These are phyloP conservation scores for Chelonus formosanus DNA, from an alignment of 2,888 invertebrate genomes.

Conservation along the genomic window DNA sequence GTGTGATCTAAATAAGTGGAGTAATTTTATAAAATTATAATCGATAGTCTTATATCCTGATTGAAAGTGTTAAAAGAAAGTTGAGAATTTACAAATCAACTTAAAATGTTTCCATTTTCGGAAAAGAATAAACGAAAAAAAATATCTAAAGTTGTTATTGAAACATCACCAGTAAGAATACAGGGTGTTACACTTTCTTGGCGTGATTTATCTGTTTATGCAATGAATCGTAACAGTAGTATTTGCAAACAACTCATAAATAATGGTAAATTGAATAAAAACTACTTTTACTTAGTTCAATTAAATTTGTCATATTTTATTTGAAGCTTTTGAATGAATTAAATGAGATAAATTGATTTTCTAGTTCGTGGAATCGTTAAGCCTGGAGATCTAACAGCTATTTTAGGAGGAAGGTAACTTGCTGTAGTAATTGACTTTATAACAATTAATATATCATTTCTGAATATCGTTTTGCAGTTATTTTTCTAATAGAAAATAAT, in stretches of 20 bases:
- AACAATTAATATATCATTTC: background rate
- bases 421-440: conserved; percentile 21
- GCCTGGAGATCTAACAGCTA: conserved; percentile 82
- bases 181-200: conserved; percentile 78
- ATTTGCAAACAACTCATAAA: conserved; percentile 79
- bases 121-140: conserved; percentile 19
- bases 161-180: background rate
- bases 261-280: conserved; percentile 68
- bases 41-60: too few relatives aligned
- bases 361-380: conserved; percentile 82
- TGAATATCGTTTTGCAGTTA: too few relatives aligned
- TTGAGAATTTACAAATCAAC: too few relatives aligned
- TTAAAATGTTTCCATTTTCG: too few relatives aligned
- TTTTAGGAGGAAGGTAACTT: conserved; percentile 84
- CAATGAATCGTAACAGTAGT: conserved; percentile 61
- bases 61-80: too few relatives aligned
- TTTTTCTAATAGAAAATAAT: background rate
- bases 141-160: conserved; percentile 22
- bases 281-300: too few relatives aligned
- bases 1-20: too few relatives aligned
- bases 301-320: too few relatives aligned
- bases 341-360: conserved; percentile 27
- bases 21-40: too few relatives aligned
- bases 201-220: conserved; percentile 81
- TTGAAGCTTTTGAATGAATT: too few relatives aligned